Conservation (phyloP, 2,113 vertebrate species). For the Pterocles orientalis region DNA sequence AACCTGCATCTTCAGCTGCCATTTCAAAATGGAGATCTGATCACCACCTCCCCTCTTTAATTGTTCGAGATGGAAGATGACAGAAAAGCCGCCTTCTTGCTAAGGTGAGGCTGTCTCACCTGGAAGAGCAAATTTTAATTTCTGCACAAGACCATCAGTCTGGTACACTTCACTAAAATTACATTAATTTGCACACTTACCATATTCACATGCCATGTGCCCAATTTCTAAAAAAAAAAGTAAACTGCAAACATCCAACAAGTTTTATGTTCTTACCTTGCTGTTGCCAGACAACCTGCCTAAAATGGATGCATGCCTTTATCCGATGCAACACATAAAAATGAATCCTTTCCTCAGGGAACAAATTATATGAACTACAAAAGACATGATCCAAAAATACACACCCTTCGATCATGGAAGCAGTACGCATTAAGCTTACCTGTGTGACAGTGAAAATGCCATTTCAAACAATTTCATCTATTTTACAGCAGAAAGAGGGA, state of each 20-base stretch:
- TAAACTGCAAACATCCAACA: background rate
- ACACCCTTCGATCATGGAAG: background rate
- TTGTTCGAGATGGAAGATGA: background rate
- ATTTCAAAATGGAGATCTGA: background rate
- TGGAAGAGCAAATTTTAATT: background rate
- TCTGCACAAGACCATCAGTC: background rate
- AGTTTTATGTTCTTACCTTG: background rate
- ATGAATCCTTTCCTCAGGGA: background rate
- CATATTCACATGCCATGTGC: background rate
- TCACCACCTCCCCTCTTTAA: background rate
- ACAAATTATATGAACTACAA: background rate
- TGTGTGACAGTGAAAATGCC: background rate
- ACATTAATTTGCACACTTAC: background rate
- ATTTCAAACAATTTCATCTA: background rate
- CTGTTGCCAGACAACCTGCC: constrained; percentile 36
- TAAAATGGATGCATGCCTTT: background rate
- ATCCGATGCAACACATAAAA: background rate
- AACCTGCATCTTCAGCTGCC: background rate
- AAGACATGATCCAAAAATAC: constrained; percentile 15
- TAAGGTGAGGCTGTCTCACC: background rate
- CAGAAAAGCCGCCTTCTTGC: background rate
- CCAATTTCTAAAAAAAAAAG: background rate
- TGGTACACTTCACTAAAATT: background rate
- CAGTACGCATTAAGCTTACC: background rate
- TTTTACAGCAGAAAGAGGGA: background rate